Evolutionary conservation across 2,113 vertebrate species (phyloP).

Genomic region (Brachypteracias leptosomus): DNA sequence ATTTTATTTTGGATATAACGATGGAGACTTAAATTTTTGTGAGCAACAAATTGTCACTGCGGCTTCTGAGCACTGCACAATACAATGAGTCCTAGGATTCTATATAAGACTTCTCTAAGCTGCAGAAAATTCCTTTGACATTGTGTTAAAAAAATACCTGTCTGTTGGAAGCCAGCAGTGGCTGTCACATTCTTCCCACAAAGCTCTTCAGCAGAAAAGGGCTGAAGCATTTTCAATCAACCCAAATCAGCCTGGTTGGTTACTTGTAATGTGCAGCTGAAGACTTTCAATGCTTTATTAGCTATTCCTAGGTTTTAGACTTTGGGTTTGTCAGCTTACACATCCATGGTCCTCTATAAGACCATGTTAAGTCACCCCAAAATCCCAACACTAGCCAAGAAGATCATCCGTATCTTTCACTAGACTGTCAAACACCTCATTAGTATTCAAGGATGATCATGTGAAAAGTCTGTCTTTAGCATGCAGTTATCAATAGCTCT

Average conservation of each 20-base stretch:
- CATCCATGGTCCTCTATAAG: neutral
- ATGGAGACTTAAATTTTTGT: neutral
- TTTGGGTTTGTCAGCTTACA: neutral
- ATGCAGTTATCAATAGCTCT: neutral
- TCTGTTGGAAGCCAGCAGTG: neutral
- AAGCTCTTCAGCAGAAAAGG: neutral
- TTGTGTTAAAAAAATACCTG: neutral
- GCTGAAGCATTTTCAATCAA: neutral
- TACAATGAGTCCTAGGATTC: neutral
- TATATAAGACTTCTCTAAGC: neutral
- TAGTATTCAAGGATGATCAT: neutral
- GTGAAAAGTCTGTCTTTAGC: neutral
- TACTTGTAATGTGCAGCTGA: neutral
- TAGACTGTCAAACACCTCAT: neutral
- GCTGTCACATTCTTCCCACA: conserved; percentile 36
- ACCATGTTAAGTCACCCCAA: neutral
- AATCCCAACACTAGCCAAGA: neutral
- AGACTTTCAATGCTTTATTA: conserved; percentile 25
- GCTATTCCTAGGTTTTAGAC: neutral
- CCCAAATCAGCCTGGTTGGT: neutral
- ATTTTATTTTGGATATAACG: neutral
- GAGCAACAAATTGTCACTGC: neutral
- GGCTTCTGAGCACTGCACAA: neutral
- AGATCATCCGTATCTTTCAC: neutral
- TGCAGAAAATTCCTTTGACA: neutral